phyloP scores from a whole-genome alignment of 2,797 vertebrate species.

The Pangasius mekongensis region DNA sequence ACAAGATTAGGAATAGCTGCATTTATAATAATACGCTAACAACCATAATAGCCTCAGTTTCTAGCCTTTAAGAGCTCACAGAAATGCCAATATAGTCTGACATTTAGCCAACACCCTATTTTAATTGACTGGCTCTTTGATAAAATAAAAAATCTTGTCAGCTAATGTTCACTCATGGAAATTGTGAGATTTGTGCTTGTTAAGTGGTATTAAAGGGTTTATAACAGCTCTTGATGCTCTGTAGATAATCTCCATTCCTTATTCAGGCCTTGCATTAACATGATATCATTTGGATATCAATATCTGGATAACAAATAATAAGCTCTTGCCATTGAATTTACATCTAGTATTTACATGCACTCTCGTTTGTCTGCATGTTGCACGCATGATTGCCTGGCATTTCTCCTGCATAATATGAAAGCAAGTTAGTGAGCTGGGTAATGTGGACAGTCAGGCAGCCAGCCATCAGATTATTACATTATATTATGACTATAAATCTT shows the following conservation, averaged over 20 bases:
- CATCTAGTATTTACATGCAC: conserved; percentile 2
- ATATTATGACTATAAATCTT: not conserved
- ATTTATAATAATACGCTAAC: not conserved
- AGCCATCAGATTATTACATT: not conserved
- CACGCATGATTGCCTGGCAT: not conserved
- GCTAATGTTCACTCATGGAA: not conserved
- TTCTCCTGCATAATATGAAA: not conserved
- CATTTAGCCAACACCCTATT: too few species aligned
- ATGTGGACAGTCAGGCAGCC: not conserved
- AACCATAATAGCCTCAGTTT: not conserved
- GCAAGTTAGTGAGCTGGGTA: not conserved
- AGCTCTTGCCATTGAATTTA: not conserved
- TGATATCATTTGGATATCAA: not conserved
- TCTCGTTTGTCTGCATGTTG: not conserved
- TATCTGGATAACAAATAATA: not conserved
- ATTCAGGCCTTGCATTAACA: not conserved
- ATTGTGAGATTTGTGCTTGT: not conserved
- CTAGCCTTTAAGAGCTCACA: not conserved
- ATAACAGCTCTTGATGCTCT: not conserved
- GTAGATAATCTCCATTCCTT: not conserved
- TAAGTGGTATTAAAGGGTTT: not conserved
- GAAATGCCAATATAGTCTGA: not conserved
- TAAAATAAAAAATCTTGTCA: not conserved
- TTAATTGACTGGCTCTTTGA: not conserved
- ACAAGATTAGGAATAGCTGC: not conserved